Base-by-base conservation (phyloP, 2,888 invertebrate genomes). In the Drosophila quinaria region DNA sequence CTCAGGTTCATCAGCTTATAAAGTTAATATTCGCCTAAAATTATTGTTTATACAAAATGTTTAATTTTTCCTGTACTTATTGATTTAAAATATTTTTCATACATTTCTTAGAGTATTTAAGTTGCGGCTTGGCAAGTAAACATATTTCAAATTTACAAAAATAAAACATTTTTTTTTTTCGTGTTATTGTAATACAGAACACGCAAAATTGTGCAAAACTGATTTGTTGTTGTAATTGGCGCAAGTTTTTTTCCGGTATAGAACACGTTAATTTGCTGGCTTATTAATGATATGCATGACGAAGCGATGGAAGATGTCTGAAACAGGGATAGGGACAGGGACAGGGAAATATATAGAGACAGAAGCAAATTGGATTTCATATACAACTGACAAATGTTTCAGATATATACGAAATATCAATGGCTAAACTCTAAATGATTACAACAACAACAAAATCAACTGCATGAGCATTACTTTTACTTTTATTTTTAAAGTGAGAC, bases 261-360 rank as follows among this genome's bases (percentile, higher is more conserved):
- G 85, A 89, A 89, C 85, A 87, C 89, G 81, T 72, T 85, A 85
- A 85, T 89, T 89, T 77, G 84, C 62, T 80, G 61, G 50, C 71
- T 72, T 74, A 80, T 78, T 82, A 80, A 88, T 75, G 65, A 64
- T 67, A 68, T 73, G 76, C 86, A 81, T 75, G 80, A 79, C 75
- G 56, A 75, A 44, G 37, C 55, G 71, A 44, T 49, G 65, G 33
- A 55, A 56, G 44, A 15, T 51, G 41, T 29, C 15, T 17, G 33
- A 17, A 13, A 19, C 13, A 13, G 68, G 15, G 25, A 19, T 31
- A 25, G 41, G 15, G 11, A 17, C 10, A n/a, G 31, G 13, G 19
- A 55, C 37, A 6, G 10, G 3, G 9, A 11, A 8, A 8, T 25
- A 29, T 13, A 4, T 15, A 8, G 47, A 22, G 17, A 25, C 35